Percentiles rank a stretch among this genome's conserved stretches.
These are phyloP conservation scores for Phoxinus dragarum DNA, from an alignment of 2,797 vertebrate genomes.

Conservation along the genomic window DNA sequence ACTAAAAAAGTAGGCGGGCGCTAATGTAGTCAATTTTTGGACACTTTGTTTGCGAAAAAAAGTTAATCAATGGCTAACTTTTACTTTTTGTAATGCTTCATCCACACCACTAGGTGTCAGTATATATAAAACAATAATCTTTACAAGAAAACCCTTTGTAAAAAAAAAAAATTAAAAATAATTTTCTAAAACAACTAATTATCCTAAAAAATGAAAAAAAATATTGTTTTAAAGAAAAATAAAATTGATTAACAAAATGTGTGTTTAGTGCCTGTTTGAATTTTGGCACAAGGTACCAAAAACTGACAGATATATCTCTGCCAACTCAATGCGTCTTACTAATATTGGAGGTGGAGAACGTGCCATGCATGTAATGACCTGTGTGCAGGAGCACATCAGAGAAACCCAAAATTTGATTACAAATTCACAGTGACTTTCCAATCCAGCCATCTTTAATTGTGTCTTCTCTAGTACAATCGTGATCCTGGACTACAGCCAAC, in stretches of 20 bases:
- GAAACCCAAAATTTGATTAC: neutral
- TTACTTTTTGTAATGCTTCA: neutral
- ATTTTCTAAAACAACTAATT: neutral
- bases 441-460: slow-evolving; percentile 30
- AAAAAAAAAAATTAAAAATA: neutral
- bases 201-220: neutral
- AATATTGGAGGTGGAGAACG: slow-evolving; percentile 34
- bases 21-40: too few relatives aligned
- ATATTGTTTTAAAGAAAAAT: neutral
- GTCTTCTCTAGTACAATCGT: neutral
- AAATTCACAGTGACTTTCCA: slow-evolving; percentile 33
- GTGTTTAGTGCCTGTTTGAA: neutral
- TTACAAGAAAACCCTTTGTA: neutral
- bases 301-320: slow-evolving; percentile 36
- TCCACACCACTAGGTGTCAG: neutral
- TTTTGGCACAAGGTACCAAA: slow-evolving; percentile 25
- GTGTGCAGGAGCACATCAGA: slow-evolving; percentile 6
- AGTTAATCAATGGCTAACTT: neutral
- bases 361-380: slow-evolving; percentile 50
- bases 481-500: slow-evolving; percentile 33
- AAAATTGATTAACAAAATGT: neutral
- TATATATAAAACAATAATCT: neutral
- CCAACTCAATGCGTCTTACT: slow-evolving; percentile 56
- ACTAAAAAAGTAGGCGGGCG: too few relatives aligned
- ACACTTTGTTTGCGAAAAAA: neutral